Evolutionary conservation across 2,113 vertebrate genomes (phyloP), one percentile per base, ranked within the genome.

Genomic region (Hyperopisus bebe): DNA sequence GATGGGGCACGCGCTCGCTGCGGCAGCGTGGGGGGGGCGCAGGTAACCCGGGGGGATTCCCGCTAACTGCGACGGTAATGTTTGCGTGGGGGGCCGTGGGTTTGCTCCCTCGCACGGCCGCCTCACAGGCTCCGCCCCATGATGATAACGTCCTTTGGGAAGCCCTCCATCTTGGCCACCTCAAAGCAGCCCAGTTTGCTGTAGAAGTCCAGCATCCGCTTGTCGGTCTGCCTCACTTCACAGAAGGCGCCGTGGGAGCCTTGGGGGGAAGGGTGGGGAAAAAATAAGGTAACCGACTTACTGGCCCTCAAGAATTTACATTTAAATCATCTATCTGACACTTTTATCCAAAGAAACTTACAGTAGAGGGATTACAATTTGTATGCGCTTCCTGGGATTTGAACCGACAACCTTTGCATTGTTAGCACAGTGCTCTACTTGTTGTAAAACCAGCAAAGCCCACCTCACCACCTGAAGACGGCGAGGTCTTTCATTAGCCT

Each of bases 221-320:
- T 96, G 94, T 99, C 95, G 53, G 95, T 95, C 82, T 96, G 96
- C 94, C 97, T 96, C 94, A 98, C 94, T 95, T 99, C 98, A 93
- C 97, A 99, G 93, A 98, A 98, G 86, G 95, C 98, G 77, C 98
- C 98, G 91, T 94, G 96, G 90, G 98, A 99, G 58, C 98, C 98
- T 99, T 92, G 48, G 66, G 77, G 42, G 2, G 10, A 8, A 1
- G 0, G 11, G 50, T 11, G 39, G 39, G 39, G 39, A 1, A 1
- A 1, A 39, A 39, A 39, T 91, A 27, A 90, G 58, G 89, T 6
- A 90, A 91, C 10, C 15, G 39, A 74, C 10, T 62, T n/a, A 62
- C 24, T 62, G 24, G 1, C 27, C 58, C 10, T n/a, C 55, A n/a
- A n/a, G 24, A 62, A 62, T 62, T 70, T 70, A 31, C 62, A 70